A percentile compares a stretch with the other conserved stretches of the same genome.
Evolutionary conservation across 2,888 invertebrate genomes (phyloP).

Genomic region (Machimus atricapillus): DNA sequence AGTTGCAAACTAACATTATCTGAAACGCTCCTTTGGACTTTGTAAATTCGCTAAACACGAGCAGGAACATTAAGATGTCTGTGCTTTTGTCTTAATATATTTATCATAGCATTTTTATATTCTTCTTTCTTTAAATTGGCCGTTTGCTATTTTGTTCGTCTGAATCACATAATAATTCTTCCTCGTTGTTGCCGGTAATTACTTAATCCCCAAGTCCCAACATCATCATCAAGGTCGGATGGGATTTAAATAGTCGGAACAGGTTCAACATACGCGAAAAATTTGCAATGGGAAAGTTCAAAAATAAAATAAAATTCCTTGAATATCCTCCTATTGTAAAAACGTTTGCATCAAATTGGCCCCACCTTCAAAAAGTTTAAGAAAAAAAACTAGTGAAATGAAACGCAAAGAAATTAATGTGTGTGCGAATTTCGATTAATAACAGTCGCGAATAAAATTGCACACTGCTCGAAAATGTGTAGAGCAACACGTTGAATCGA

Average conservation of each 20-base stretch:
- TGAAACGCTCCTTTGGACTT: background rate
- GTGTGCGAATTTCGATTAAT: background rate
- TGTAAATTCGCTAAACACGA: background rate
- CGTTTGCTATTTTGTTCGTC: background rate
- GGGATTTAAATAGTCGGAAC: slow-evolving; percentile 2
- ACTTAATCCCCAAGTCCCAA: background rate
- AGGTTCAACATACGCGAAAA: slow-evolving; percentile 14
- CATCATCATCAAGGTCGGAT: slow-evolving; percentile 1
- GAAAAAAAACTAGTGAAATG: background rate
- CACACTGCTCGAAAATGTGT: background rate
- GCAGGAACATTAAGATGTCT: background rate
- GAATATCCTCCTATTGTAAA: background rate
- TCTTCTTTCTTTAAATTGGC: background rate
- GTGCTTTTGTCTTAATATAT: background rate
- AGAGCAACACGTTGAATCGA: background rate
- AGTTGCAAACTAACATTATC: background rate
- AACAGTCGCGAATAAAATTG: background rate
- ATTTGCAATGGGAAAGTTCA: slow-evolving; percentile 12
- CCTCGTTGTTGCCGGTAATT: slow-evolving; percentile 1
- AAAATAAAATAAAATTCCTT: background rate
- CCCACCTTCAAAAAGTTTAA: background rate
- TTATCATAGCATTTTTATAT: background rate
- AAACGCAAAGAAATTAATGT: background rate
- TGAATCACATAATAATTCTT: background rate
- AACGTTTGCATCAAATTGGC: background rate